phyloP scores from a whole-genome alignment of 1,140 invertebrate genomes.

The Globodera rostochiensis region DNA sequence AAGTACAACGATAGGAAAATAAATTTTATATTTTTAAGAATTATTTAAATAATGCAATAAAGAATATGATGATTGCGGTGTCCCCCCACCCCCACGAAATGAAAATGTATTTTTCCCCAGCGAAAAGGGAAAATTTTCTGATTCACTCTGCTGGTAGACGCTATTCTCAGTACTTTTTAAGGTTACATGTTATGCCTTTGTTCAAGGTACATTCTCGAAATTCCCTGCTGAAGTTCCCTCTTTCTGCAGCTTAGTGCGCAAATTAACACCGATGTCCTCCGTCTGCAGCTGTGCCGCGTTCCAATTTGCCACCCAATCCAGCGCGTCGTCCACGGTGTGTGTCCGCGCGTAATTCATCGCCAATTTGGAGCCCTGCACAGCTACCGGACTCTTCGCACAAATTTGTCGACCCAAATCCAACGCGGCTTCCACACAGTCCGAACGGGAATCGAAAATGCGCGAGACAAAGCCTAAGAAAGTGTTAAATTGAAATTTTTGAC shows the following conservation, averaged over 20 bases:
- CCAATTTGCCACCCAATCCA: slow-evolving; percentile 70
- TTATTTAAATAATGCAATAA: no score
- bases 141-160: no score
- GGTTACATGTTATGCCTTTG: neutral
- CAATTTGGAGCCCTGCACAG: slow-evolving; percentile 85
- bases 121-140: no score
- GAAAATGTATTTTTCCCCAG: no score
- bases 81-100: no score
- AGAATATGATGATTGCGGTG: no score
- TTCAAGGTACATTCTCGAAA: slow-evolving; percentile 1
- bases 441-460: slow-evolving; percentile 42
- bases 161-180: no score
- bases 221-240: neutral
- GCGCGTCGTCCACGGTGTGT: slow-evolving; percentile 56
- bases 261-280: slow-evolving; percentile 77
- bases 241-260: slow-evolving; percentile 74
- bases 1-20: no score
- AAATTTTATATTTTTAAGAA: no score
- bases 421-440: slow-evolving; percentile 35
- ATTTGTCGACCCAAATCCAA: slow-evolving; percentile 42
- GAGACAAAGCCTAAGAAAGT: slow-evolving; percentile 47
- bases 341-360: slow-evolving; percentile 46
- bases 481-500: no score
- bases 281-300: slow-evolving; percentile 86
- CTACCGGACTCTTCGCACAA: slow-evolving; percentile 82